Percentiles rank a stretch among this genome's conserved stretches.
Evolutionary conservation across 2,888 invertebrate genomes (phyloP).

Genomic region (Euzophera pinguis): DNA sequence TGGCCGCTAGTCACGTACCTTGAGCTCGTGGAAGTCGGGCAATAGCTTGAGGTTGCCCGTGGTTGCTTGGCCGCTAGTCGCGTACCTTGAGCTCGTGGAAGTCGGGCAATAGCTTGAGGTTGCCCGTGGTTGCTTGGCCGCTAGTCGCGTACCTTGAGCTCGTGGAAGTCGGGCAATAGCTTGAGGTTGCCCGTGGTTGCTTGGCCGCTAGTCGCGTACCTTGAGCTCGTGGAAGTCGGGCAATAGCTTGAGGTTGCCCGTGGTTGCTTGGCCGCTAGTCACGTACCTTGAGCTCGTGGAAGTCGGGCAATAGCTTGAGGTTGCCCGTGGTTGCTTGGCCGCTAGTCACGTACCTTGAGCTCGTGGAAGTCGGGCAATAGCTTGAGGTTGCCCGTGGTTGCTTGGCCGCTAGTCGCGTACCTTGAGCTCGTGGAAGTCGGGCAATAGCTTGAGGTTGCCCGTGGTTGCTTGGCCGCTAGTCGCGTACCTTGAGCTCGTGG

Average conservation of each 20-base stretch:
- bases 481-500: conserved; percentile 76
- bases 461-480: conserved; percentile 74
- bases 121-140: neutral
- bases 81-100: conserved; percentile 42
- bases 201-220: conserved; percentile 61
- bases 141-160: conserved; percentile 81
- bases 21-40: conserved; percentile 93
- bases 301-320: neutral
- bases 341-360: conserved; percentile 76
- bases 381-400: conserved; percentile 78
- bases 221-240: conserved; percentile 95
- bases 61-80: conserved; percentile 81
- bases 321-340: neutral
- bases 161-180: conserved; percentile 90
- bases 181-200: conserved; percentile 78
- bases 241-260: conserved; percentile 80
- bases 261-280: conserved; percentile 73
- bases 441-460: conserved; percentile 82
- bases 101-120: neutral
- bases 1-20: conserved; percentile 69
- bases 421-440: conserved; percentile 94
- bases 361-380: conserved; percentile 92
- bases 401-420: conserved; percentile 55
- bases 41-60: conserved; percentile 80
- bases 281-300: no score